Evolutionary conservation across 2,888 invertebrate genomes (phyloP), one percentile per base, ranked within the genome.

Genomic region (Pseudanteris insignis): DNA sequence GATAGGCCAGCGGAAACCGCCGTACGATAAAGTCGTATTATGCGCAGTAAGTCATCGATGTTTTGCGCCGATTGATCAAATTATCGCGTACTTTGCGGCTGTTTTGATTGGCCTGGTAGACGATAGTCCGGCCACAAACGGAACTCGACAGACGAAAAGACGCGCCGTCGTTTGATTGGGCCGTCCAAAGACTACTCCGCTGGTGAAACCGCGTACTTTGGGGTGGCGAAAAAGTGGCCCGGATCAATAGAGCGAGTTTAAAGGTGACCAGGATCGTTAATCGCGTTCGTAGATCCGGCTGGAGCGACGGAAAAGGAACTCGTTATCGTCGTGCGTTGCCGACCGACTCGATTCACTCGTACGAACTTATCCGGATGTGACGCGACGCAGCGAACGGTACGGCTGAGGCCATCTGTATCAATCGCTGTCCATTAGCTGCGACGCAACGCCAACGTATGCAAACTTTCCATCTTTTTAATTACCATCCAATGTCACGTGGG

Each of bases 311-410:
- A 70, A 69, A 70, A 72, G 73, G 74, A 77, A 75, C 74, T 69
- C 70, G 70, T 66, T 71, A 71, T 73, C 71, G 72, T 63, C 63
- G 60, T 65, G 60, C 65, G 63, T 64, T 67, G 66, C 65, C 69
- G 68, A 54, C 68, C 70, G 67, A 67, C 68, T 72, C 71, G 71
- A 71, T 76, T 72, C 70, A 74, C 72, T 72, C 72, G 72, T 77
- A 73, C 74, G 76, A 76, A 78, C 76, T 77, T 74, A 72, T 75
- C 74, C 78, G 78, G 77, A 78, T 72, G 75, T 78, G 78, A 78
- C 76, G 77, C n/a, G n/a, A n/a, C n/a, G n/a, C n/a, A n/a, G n/a
- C n/a, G n/a, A n/a, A n/a, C 71, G 70, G 68, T 67, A 67, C 63
- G 51, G 68, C 70, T 72, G 72, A 75, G 71, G 72, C 73, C 75